phyloP scores from a whole-genome alignment of 2,113 vertebrate species.

The Scatophagus argus region DNA sequence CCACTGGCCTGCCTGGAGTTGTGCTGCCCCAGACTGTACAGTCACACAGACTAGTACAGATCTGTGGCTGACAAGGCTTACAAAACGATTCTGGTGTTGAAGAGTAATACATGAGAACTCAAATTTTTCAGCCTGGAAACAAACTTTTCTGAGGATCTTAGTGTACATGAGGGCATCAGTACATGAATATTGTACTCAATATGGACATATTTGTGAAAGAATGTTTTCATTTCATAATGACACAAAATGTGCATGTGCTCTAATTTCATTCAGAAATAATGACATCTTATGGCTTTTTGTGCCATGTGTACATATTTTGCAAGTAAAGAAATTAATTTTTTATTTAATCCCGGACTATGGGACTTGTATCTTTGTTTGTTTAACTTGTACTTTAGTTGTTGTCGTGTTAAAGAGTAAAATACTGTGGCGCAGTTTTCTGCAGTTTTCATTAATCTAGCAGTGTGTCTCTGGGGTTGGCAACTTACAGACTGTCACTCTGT shows the following conservation, averaged over 20 bases:
- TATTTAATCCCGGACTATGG: neutral
- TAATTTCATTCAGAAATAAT: neutral
- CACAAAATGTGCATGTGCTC: neutral
- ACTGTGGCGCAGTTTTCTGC: neutral
- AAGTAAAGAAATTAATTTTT: neutral
- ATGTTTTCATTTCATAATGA: neutral
- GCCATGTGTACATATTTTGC: neutral
- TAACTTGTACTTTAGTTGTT: neutral
- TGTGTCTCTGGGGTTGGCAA: neutral
- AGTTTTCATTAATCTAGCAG: neutral
- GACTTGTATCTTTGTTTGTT: neutral
- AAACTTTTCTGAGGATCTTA: too few species aligned
- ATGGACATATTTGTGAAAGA: neutral
- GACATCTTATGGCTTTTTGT: neutral
- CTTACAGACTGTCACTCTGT: neutral
- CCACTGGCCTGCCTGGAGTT: slow-evolving; percentile 57
- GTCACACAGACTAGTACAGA: slow-evolving; percentile 31
- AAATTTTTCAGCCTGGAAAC: too few species aligned
- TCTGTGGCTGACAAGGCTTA: slow-evolving; percentile 31
- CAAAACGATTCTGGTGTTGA: slow-evolving; percentile 2
- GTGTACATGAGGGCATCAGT: neutral
- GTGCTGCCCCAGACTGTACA: slow-evolving; percentile 37
- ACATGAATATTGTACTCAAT: neutral
- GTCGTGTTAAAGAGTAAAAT: neutral
- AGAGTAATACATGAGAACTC: neutral